phyloP scores from a whole-genome alignment of 2,888 invertebrate species.

The Tetranychus truncatus region DNA sequence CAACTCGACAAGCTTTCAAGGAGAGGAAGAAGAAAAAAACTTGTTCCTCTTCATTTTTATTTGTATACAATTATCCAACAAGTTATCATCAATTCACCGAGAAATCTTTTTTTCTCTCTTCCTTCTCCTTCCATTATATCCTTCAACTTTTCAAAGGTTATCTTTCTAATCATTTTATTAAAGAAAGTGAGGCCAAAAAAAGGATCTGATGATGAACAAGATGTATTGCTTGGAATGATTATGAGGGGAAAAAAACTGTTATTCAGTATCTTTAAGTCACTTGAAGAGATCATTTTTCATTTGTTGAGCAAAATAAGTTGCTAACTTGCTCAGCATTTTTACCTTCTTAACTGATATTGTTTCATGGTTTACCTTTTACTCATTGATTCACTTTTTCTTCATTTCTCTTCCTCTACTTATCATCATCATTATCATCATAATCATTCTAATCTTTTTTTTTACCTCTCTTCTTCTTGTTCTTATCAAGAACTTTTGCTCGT shows the following conservation, averaged over 20 bases:
- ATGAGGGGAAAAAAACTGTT: background rate
- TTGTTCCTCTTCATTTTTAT: background rate
- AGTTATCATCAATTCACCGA: background rate
- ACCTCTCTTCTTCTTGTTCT: too few relatives aligned
- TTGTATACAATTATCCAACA: background rate
- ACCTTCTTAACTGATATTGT: too few relatives aligned
- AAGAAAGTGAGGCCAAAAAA: background rate
- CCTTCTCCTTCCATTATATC: background rate
- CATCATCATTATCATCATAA: background rate
- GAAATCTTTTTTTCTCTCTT: background rate
- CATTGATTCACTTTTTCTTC: background rate
- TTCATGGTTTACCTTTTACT: too few relatives aligned
- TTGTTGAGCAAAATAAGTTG: background rate
- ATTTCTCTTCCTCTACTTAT: background rate
- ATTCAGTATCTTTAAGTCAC: background rate
- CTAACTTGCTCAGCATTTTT: too few relatives aligned
- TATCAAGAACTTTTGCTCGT: too few relatives aligned
- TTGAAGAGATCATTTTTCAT: background rate
- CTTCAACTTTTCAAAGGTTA: too few relatives aligned
- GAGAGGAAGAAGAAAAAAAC: too few relatives aligned
- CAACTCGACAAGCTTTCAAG: background rate
- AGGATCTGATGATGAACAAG: slow-evolving; percentile 3
- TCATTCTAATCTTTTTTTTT: too few relatives aligned
- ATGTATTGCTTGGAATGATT: background rate
- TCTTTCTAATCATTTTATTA: background rate